Evolutionary conservation across 2,888 invertebrate species (phyloP), one percentile per base, ranked within the genome.

Genomic region (Heteropelma amictum): DNA sequence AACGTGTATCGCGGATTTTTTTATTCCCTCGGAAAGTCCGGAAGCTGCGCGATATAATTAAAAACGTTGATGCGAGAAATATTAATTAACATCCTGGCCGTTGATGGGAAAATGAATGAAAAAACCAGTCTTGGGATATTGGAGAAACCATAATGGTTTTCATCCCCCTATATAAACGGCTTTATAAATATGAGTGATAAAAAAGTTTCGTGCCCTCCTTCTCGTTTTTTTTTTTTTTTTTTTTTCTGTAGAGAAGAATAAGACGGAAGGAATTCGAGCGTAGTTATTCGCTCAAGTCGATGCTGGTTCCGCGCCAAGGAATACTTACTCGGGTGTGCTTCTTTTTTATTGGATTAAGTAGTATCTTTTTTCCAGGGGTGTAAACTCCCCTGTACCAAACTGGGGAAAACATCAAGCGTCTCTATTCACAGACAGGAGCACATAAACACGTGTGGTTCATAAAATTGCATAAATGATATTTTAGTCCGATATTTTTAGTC

Each of bases 261-360:
- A 19, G 28, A 35, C 26, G 53, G 53, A 12, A 14, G 45, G 10
- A 35, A 19, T 5, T 30, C 47, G 28, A 14, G 14, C 38, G 61
- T 19, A 68, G 47, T 42, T 71, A 53, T n/a, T n/a, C 45, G 40
- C 60, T 64, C n/a, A 65, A 70, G 74, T 53, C 47, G 68, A 30
- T 14, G 45, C 47, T 64, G 63, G 51, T 72, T 47, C 26, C 45
- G 33, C 21, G 60, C 72, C 60, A 60, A 65, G 51, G 60, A 56
- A 73, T 69, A 65, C 49, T 33, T 49, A 40, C 69, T 68, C 49
- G 63, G 26, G 53, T 45, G 72, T 67, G 73, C 73, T 70, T n/a
- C n/a, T 76, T 70, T 70, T 76, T 72, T 70, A 76, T 76, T 73
- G 73, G 70, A 76, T 76, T 70, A 73, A 76, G 69, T 65, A 61